Evolutionary conservation across 2,797 vertebrate species (phyloP).

Genomic region (Acridotheres tristis): DNA sequence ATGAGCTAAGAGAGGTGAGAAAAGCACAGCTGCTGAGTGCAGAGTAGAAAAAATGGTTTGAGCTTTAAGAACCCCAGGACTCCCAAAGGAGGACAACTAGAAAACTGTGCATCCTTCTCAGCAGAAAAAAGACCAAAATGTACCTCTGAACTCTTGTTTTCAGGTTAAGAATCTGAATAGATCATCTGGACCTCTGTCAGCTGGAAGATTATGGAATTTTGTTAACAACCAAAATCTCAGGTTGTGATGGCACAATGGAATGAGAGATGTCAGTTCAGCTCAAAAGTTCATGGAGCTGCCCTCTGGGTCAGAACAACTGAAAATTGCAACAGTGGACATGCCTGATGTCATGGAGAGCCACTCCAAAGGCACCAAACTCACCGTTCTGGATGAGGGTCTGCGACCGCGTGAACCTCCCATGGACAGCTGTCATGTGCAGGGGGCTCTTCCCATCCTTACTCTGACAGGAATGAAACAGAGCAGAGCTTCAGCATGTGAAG

Average conservation of each 20-base stretch:
- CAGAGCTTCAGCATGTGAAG: not conserved
- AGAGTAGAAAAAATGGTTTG: not conserved
- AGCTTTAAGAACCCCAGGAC: not conserved
- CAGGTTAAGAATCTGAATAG: not conserved
- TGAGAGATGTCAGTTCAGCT: not conserved
- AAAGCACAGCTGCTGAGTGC: not conserved
- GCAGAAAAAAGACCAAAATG: not conserved
- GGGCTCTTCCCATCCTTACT: constrained; percentile 97
- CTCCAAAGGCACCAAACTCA: constrained; percentile 63
- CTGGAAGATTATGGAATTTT: not conserved
- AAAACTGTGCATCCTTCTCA: not conserved
- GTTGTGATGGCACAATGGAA: rapidly evolving
- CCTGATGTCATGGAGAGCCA: not conserved
- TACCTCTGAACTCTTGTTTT: not conserved
- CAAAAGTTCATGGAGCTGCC: not conserved
- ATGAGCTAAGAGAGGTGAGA: not conserved
- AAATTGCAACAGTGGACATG: not conserved
- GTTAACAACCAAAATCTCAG: not conserved
- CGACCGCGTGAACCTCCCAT: constrained; percentile 93
- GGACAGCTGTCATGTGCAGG: constrained; percentile 95
- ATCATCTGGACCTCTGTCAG: not conserved
- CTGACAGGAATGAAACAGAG: constrained; percentile 68
- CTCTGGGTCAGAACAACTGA: not conserved
- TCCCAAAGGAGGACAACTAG: not conserved
- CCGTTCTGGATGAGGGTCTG: constrained; percentile 98